Evolutionary conservation across 2,888 invertebrate genomes (phyloP).

Genomic region (Macaria liturata): DNA sequence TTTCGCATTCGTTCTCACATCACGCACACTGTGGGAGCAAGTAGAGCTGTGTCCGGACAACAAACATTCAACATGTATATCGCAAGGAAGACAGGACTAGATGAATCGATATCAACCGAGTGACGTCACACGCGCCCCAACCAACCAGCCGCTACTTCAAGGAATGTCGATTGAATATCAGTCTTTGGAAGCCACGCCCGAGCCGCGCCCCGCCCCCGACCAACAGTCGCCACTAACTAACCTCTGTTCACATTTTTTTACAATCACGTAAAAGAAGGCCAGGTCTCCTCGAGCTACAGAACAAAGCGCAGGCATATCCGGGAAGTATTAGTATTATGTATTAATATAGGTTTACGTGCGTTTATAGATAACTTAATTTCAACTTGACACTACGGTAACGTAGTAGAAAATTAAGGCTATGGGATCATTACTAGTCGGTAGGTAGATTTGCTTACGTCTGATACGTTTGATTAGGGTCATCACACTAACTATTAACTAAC

Average conservation of each 20-base stretch:
- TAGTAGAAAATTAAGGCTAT: conserved; percentile 15
- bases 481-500: no score
- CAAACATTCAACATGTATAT: conserved; percentile 36
- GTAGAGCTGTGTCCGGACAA: conserved; percentile 30
- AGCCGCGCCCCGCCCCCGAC: conserved; percentile 14
- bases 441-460: conserved; percentile 4
- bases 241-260: conserved; percentile 21
- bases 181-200: conserved; percentile 44
- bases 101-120: conserved; percentile 47
- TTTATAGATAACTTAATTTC: conserved; percentile 7
- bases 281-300: conserved; percentile 13
- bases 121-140: no score
- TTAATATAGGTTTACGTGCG: conserved; percentile 1
- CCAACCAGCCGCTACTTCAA: conserved; percentile 34
- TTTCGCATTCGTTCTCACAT: conserved; percentile 28
- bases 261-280: conserved; percentile 17
- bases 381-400: conserved; percentile 9
- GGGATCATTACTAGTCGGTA: conserved; percentile 9
- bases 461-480: not conserved
- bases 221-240: conserved; percentile 15
- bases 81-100: conserved; percentile 72
- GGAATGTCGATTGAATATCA: conserved; percentile 59
- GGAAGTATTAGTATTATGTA: not conserved
- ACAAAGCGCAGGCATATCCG: conserved; percentile 10
- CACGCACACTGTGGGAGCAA: conserved; percentile 31